Evolutionary conservation across 1,140 invertebrate genomes (phyloP), one percentile per base, ranked within the genome.

Genomic region (Archivesica marissinica): DNA sequence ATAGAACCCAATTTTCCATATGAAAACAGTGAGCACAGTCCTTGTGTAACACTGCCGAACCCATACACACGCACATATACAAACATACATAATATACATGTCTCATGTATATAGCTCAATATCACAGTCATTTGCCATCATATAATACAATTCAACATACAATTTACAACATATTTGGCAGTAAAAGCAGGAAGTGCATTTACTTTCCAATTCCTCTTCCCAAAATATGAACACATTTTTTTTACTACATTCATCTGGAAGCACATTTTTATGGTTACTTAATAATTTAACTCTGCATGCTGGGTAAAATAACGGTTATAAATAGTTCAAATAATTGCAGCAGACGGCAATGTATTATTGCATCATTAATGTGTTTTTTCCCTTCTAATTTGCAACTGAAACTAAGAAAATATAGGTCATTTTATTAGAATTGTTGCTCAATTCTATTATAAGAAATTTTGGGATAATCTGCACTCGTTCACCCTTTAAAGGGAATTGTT

Each of bases 111-210:
- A n/a, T 59, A 59, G 33, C 54, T 28, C 50, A 59, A 28, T 64
- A 64, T 64, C 59, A 64, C 59, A 64, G 59, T 35, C 59, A 64
- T 64, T 64, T 59, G n/a, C 4, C 33, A 28, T 59, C 54, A 64
- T 64, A 64, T 35, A 35, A 35, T 64, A 64, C 59, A 64, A 25
- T 64, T 64, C n/a, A n/a, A 64, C 59, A 64, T 33, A 64, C 59
- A 64, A n/a, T 52, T 15, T 52, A 52, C 56, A 59, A 30, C 13
- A 30, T 28, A 35, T 35, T 35, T 35, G 38, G 2, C 15, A 64
- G 33, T 20, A 52, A 3, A 52, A 7, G 3, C 20, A 4, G 50
- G 17, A n/a, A 52, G 23, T n/a, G 23, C 50, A 52, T n/a, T 25
- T 6, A 30, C 4, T 59, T 59, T 28, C n/a, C n/a, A 28, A 35